Percentiles rank a stretch among this genome's conserved stretches.
phyloP scores from a whole-genome alignment of 2,113 vertebrate species.

The Oncorhynchus nerka region DNA sequence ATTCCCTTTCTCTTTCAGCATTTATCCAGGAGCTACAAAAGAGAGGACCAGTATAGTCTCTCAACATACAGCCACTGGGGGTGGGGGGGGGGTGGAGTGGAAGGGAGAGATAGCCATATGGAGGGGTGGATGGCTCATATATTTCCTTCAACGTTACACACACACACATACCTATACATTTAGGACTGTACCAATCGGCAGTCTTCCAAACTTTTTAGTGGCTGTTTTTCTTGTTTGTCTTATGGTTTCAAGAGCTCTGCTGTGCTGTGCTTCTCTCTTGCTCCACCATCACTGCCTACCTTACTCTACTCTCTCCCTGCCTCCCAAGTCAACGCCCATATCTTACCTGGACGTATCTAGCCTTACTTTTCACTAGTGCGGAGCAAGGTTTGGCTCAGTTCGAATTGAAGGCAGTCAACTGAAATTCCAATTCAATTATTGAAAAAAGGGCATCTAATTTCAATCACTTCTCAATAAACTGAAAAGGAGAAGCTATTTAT shows the following conservation, averaged over 20 bases:
- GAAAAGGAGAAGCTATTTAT: too few relatives aligned
- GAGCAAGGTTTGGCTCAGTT: not conserved
- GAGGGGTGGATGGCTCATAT: not conserved
- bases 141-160: not conserved
- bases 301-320: not conserved
- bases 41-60: conserved; percentile 51
- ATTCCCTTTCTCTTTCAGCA: conserved; percentile 52
- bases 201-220: not conserved
- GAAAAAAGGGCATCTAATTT: too few relatives aligned
- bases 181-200: not conserved
- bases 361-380: not conserved
- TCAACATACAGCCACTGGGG: conserved; percentile 10
- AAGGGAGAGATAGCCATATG: not conserved
- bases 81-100: too few relatives aligned
- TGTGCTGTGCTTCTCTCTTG: not conserved
- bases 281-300: conserved; percentile 4
- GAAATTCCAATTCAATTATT: too few relatives aligned
- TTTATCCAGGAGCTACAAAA: conserved; percentile 77
- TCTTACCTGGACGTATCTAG: conserved; percentile 4
- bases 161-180: not conserved
- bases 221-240: not conserved
- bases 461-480: too few relatives aligned
- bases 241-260: not conserved
- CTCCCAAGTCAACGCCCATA: not conserved
- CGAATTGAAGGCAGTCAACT: too few relatives aligned